Conservation (phyloP, 1,140 invertebrate species). For the Uloborus diversus region DNA sequence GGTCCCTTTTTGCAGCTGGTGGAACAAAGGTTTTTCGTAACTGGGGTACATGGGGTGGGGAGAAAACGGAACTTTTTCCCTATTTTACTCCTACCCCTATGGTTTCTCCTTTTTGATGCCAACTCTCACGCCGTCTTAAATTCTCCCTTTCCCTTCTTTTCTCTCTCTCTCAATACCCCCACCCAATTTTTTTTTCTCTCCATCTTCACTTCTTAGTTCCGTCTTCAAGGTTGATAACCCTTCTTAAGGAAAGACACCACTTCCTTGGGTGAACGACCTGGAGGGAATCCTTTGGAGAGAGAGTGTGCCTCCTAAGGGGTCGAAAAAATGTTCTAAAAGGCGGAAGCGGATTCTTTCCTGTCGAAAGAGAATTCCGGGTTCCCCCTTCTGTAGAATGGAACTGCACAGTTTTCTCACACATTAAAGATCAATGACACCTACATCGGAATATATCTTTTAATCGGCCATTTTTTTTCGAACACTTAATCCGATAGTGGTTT, state of each 20-base stretch:
- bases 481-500: background rate
- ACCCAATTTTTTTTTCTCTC: background rate
- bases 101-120: background rate
- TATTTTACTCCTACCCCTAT: slow-evolving; percentile 17
- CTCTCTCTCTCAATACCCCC: background rate
- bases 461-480: background rate
- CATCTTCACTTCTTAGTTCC: background rate
- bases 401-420: background rate
- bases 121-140: slow-evolving; percentile 11
- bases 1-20: slow-evolving; percentile 4
- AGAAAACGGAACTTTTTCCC: background rate
- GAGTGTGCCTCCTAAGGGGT: background rate
- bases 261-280: background rate
- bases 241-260: background rate
- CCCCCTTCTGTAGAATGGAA: background rate
- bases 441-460: slow-evolving; percentile 1
- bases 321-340: background rate
- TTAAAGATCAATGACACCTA: background rate
- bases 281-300: slow-evolving; percentile 1
- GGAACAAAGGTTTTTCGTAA: slow-evolving; percentile 11
- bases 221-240: slow-evolving; percentile 17
- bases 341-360: background rate
- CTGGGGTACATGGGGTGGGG: background rate
- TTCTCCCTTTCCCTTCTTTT: background rate
- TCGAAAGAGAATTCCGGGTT: background rate